These are phyloP conservation scores for Eulemur albifrons DNA, from an alignment of 2,797 vertebrate species.

Conservation along the genomic window DNA sequence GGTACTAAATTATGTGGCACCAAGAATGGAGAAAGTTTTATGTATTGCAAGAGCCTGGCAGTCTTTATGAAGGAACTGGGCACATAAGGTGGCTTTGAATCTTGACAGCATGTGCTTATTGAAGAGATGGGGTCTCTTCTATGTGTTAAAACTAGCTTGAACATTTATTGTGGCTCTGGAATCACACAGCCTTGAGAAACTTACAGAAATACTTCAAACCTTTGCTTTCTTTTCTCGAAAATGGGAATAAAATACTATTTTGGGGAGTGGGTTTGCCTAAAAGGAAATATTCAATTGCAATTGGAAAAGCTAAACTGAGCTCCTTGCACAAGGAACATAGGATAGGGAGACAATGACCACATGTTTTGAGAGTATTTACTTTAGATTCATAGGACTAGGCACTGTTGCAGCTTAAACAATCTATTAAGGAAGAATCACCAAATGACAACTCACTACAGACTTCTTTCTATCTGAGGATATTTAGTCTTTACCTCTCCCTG, in stretches of 20 bases:
- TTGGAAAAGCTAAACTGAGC: not conserved
- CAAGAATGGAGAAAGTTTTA: slow-evolving; percentile 29
- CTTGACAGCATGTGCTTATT: not conserved
- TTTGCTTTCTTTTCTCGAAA: not conserved
- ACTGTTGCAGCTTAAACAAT: not conserved
- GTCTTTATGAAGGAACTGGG: not conserved
- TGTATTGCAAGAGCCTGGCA: not conserved
- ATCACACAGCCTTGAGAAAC: not conserved
- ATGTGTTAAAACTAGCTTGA: not conserved
- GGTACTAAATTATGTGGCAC: slow-evolving; percentile 42
- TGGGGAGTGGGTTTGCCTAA: not conserved
- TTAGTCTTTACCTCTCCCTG: not conserved
- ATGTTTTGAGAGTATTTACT: not conserved
- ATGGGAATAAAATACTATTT: not conserved
- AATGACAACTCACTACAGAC: not conserved
- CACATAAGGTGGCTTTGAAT: not conserved
- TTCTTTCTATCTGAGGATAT: not conserved
- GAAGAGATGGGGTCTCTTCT: not conserved
- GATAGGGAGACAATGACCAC: not conserved
- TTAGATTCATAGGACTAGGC: not conserved
- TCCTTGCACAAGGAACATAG: not conserved
- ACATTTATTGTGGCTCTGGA: not conserved
- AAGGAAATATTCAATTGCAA: not conserved
- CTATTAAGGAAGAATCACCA: not conserved
- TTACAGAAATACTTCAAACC: not conserved